Base-by-base conservation (phyloP, 2,888 invertebrate species). In the Coelopa pilipes region DNA sequence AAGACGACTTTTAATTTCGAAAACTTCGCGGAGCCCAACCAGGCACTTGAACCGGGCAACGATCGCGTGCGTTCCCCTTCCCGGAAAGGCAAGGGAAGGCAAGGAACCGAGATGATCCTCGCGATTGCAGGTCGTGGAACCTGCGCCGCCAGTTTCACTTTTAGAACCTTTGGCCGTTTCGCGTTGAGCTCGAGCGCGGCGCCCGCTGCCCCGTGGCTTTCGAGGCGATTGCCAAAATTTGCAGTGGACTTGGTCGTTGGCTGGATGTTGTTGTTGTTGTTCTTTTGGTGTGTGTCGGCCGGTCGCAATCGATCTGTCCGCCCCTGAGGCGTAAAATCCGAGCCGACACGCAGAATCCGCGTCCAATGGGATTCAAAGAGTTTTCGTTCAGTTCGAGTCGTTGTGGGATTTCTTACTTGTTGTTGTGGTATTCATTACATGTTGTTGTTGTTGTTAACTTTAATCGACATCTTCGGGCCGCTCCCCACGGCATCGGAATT, bases 311-410 rank as follows among this genome's bases (percentile, higher is more conserved):
- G 83, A 82, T 84, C 85, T 82, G 81, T 76, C 76, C 76, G 74
- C 77, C 76, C 85, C 79, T 84, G 78, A 81, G 82, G 84, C 84
- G 81, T 82, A 78, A 85, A 84, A 84, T 80, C 76, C 79, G 77
- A 78, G 75, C 77, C 79, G 83, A 82, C 82, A 78, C 78, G 34
- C 34, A 34, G 34, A 34, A 34, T 34, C 34, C 34, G 34, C 34
- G 34, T 57, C 21, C 57, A 57, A 53, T 53, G 17, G 57, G 21
- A 57, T 57, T 57, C 21, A 57, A 57, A 57, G 17, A 19, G 17
- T 10, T 57, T 17, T 57, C 57, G 57, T 17, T 15, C 10, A 21
- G 21, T 11, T 17, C 57, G 17, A 53, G 53, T 7, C 4, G 53
- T 5, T 53, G 17, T 53, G 53, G 17, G 2, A 53, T 17, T 5